Conservation (phyloP, 2,113 vertebrate genomes). For the Scalopus aquaticus region DNA sequence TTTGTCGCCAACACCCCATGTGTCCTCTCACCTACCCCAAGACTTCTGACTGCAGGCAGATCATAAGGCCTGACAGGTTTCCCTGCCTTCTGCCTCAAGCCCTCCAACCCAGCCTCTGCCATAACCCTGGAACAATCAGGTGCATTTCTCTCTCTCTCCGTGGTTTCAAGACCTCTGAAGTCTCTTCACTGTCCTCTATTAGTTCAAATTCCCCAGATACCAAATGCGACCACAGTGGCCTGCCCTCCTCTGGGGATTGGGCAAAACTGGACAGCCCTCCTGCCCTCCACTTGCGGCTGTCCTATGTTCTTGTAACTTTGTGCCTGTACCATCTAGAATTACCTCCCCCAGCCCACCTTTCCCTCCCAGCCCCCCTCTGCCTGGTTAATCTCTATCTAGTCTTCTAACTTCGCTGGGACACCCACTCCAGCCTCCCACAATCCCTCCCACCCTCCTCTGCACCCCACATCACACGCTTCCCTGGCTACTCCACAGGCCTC, state of each 20-base stretch:
- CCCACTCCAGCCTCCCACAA: neutral
- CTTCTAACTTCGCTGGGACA: neutral
- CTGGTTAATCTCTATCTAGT: neutral
- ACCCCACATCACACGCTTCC: neutral
- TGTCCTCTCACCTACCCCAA: neutral
- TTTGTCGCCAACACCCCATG: neutral
- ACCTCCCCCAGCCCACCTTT: neutral
- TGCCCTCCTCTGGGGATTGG: neutral
- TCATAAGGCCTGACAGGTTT: neutral
- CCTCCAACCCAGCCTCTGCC: neutral
- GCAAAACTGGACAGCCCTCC: neutral
- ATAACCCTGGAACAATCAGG: neutral
- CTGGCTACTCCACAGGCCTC: neutral
- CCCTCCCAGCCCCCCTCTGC: neutral
- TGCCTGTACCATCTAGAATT: neutral
- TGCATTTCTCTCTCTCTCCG: neutral
- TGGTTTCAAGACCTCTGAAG: neutral
- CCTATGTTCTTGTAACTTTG: neutral
- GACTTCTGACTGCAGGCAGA: neutral
- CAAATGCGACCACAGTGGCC: no score
- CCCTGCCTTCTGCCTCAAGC: neutral
- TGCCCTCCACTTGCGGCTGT: neutral
- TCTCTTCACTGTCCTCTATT: neutral
- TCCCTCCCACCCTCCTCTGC: rapidly evolving
- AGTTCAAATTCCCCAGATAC: neutral